Percentiles rank a stretch among this genome's conserved stretches.
Conservation (phyloP, 2,797 vertebrate species). For the Glossophaga mutica region DNA sequence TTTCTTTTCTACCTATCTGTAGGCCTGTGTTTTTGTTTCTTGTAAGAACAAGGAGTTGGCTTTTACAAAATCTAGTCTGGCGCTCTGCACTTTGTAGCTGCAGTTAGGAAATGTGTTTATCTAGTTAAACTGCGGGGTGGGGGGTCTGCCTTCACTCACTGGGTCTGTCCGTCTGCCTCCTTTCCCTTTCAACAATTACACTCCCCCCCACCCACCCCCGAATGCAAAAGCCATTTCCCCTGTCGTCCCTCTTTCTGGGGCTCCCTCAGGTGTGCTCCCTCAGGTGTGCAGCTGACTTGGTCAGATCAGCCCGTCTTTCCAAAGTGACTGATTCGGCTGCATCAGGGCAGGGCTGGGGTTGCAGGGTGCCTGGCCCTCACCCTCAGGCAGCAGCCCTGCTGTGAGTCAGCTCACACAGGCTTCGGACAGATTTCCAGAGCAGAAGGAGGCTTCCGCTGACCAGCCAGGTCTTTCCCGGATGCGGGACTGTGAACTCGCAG, state of each 20-base stretch:
- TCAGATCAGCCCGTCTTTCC: not conserved
- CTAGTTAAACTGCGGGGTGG: too few species aligned
- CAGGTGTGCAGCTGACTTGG: too few species aligned
- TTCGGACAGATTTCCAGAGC: rapidly evolving
- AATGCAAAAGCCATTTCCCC: rapidly evolving
- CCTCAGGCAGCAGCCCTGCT: not conserved
- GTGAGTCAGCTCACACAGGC: not conserved
- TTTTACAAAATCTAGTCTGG: too few species aligned
- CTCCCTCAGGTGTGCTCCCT: not conserved
- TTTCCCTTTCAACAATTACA: rapidly evolving
- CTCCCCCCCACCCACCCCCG: too few species aligned
- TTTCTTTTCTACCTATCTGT: too few species aligned
- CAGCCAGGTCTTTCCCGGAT: rapidly evolving
- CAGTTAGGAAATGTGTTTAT: rapidly evolving
- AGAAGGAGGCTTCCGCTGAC: not conserved
- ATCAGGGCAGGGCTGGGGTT: not conserved
- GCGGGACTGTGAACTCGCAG: not conserved
- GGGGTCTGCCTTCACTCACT: rapidly evolving
- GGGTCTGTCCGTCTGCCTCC: rapidly evolving
- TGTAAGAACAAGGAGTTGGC: not conserved
- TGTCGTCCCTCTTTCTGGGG: not conserved
- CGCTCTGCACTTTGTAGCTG: rapidly evolving
- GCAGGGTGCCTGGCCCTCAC: not conserved
- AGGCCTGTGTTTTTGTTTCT: not conserved
- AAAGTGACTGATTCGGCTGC: not conserved